Conservation (phyloP, 2,888 invertebrate species). For the Eulithis prunata region DNA sequence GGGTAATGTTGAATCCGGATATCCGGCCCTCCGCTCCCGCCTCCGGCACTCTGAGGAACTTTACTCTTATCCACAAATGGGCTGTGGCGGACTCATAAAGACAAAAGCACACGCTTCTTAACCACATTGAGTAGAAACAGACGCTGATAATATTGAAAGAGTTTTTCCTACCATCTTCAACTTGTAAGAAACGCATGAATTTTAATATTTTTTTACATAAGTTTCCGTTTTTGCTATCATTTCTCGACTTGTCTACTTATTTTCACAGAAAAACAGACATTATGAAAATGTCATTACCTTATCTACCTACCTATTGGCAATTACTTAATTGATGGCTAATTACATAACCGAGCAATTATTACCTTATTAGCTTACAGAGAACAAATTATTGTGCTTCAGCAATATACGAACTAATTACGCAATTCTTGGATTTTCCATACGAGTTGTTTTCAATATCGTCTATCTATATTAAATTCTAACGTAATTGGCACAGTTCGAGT, state of each 20-base stretch:
- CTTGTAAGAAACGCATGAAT: too few relatives aligned
- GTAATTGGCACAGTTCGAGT: conserved; percentile 8
- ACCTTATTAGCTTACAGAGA: neutral
- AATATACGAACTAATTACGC: neutral
- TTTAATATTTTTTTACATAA: too few relatives aligned
- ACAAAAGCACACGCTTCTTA: conserved; percentile 9
- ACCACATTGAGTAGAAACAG: conserved; percentile 1
- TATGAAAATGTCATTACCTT: too few relatives aligned
- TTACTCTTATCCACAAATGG: conserved; percentile 24
- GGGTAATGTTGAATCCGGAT: conserved; percentile 29
- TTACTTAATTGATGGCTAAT: too few relatives aligned
- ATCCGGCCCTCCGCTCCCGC: conserved; percentile 17
- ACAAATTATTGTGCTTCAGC: neutral
- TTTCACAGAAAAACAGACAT: too few relatives aligned
- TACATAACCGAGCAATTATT: too few relatives aligned
- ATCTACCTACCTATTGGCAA: too few relatives aligned
- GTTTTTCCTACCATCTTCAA: neutral
- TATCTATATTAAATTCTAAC: neutral
- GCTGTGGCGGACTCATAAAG: conserved; percentile 13
- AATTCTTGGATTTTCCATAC: neutral
- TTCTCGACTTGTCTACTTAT: too few relatives aligned
- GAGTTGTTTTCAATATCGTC: neutral
- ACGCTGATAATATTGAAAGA: neutral
- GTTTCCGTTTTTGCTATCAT: too few relatives aligned
- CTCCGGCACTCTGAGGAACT: conserved; percentile 10